phyloP scores from a whole-genome alignment of 2,888 invertebrate species.

The Holacanthella duospinosa region DNA sequence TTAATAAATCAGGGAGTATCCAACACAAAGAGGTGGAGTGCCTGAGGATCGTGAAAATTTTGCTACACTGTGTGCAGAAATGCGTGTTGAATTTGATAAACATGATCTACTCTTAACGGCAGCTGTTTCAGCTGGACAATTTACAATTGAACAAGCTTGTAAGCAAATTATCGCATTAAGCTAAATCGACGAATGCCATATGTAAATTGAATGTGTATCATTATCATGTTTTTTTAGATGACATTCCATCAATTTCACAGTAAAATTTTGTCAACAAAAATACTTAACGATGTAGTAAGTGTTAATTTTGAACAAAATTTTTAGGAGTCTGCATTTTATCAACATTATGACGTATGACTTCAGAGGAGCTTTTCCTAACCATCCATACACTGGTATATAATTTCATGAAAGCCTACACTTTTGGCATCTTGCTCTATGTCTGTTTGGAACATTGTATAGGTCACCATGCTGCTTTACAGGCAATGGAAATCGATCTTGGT shows the following conservation, averaged over 20 bases:
- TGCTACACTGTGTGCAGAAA: slow-evolving; percentile 48
- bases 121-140: slow-evolving; percentile 50
- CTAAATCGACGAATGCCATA: no score
- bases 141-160: slow-evolving; percentile 36
- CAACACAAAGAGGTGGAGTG: slow-evolving; percentile 4
- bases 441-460: not conserved
- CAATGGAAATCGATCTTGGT: not conserved
- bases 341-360: slow-evolving; percentile 41
- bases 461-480: not conserved
- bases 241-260: slow-evolving; percentile 18
- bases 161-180: no score
- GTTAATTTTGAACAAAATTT: no score
- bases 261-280: no score
- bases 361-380: slow-evolving; percentile 37
- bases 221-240: no score
- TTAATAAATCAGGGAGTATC: slow-evolving; percentile 7
- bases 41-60: slow-evolving; percentile 42
- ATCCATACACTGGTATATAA: slow-evolving; percentile 13
- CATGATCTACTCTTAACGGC: slow-evolving; percentile 49
- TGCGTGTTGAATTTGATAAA: slow-evolving; percentile 48
- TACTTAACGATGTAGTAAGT: no score
- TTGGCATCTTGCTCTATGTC: no score
- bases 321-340: slow-evolving; percentile 40
- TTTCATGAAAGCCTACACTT: no score
- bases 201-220: no score